Evolutionary conservation across 2,888 invertebrate species (phyloP).

Genomic region (Sympetrum striolatum): DNA sequence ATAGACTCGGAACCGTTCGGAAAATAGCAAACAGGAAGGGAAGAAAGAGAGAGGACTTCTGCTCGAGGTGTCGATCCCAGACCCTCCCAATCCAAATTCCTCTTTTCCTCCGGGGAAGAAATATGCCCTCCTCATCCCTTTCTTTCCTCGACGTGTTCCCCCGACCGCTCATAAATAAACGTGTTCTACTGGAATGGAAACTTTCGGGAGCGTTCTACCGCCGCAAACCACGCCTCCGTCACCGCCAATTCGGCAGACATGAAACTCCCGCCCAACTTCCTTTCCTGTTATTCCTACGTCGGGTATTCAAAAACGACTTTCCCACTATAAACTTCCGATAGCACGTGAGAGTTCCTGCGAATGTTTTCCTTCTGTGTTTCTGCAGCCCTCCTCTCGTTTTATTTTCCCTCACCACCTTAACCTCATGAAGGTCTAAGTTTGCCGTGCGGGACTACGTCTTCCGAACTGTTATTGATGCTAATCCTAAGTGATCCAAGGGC

Average conservation of each 20-base stretch:
- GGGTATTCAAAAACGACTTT: not conserved
- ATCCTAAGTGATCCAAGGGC: too few relatives aligned
- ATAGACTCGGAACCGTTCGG: too few relatives aligned
- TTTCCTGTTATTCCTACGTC: too few relatives aligned
- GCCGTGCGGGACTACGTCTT: not conserved
- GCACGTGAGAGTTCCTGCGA: not conserved
- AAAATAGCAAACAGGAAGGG: not conserved
- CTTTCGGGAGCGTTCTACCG: not conserved
- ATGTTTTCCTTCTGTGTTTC: not conserved
- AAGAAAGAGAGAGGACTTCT: not conserved
- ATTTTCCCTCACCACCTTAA: not conserved
- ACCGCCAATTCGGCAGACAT: not conserved
- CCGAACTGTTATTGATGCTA: too few relatives aligned
- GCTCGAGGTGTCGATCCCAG: not conserved
- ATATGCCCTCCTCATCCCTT: not conserved
- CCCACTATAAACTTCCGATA: not conserved
- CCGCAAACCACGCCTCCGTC: not conserved
- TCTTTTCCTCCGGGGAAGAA: not conserved
- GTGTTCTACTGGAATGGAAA: not conserved
- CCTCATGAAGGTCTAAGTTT: not conserved
- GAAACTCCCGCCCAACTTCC: not conserved
- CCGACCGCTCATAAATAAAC: not conserved
- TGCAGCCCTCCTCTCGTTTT: not conserved
- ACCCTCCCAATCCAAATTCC: not conserved
- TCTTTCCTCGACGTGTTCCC: not conserved